Conservation (phyloP, 2,797 vertebrate genomes). For the Coendou prehensilis region DNA sequence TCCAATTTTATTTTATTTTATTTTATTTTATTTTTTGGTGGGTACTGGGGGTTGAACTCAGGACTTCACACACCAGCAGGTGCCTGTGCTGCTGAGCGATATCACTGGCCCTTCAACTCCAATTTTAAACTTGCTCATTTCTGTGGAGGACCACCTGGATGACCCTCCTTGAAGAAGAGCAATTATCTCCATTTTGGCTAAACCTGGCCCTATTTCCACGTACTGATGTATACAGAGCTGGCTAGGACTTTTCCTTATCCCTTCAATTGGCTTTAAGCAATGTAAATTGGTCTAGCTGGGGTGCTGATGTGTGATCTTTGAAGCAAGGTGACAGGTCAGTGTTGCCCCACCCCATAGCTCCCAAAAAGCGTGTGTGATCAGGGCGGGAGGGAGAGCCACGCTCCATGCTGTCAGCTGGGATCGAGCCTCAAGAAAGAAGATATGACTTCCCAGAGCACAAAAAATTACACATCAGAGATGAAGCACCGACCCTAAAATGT, state of each 20-base stretch:
- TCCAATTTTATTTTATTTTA: background rate
- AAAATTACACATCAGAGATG: too few relatives aligned
- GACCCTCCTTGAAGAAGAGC: background rate
- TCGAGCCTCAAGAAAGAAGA: too few relatives aligned
- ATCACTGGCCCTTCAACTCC: background rate
- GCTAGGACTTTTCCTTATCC: background rate
- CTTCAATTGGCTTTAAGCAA: background rate
- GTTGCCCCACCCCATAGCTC: too few relatives aligned
- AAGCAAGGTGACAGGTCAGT: too few relatives aligned
- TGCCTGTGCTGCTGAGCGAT: too few relatives aligned
- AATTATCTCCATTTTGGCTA: background rate
- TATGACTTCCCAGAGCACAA: too few relatives aligned
- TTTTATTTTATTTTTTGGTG: too few relatives aligned
- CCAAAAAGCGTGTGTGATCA: background rate
- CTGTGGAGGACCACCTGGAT: background rate
- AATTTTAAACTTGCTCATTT: background rate
- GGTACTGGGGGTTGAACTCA: too few relatives aligned
- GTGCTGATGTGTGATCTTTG: too few relatives aligned
- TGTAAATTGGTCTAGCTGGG: background rate
- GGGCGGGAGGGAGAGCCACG: background rate
- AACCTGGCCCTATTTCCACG: background rate
- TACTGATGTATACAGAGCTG: background rate
- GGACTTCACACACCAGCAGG: too few relatives aligned
- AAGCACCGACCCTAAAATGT: too few relatives aligned
- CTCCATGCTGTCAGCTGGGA: too few relatives aligned